Conservation (phyloP, 2,113 vertebrate species). For the Morone chrysops region DNA sequence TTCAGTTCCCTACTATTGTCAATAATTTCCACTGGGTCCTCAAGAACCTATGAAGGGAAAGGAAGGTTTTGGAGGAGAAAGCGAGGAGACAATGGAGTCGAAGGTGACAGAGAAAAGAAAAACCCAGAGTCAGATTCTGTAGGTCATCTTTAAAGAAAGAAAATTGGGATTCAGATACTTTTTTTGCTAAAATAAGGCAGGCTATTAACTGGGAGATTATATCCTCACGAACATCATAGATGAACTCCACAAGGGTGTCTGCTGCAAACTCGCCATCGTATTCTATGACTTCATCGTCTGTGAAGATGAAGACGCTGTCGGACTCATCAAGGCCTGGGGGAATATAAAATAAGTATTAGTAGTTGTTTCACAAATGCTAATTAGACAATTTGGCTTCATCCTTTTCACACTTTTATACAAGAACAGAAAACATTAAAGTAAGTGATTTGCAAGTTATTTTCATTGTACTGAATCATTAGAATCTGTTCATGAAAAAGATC, state of each 20-base stretch:
- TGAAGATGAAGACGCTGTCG: slow-evolving; percentile 92
- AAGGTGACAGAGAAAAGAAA: slow-evolving; percentile 14
- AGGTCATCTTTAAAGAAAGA: neutral
- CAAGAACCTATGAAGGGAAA: slow-evolving; percentile 81
- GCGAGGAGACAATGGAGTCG: neutral
- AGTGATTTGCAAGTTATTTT: neutral
- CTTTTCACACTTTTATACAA: neutral
- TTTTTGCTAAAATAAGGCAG: slow-evolving; percentile 46
- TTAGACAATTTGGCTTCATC: neutral
- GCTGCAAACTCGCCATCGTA: slow-evolving; percentile 92
- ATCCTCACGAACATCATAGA: slow-evolving; percentile 90
- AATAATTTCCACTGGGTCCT: slow-evolving; percentile 91
- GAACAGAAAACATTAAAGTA: neutral
- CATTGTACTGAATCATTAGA: no score
- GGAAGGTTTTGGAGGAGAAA: neutral
- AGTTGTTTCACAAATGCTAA: neutral
- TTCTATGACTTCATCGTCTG: slow-evolving; percentile 91
- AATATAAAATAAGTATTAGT: slow-evolving; percentile 11
- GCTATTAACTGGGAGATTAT: slow-evolving; percentile 76
- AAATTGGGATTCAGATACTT: slow-evolving; percentile 4
- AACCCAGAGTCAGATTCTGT: slow-evolving; percentile 4
- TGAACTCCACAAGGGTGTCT: slow-evolving; percentile 92
- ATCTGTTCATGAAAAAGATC: no score
- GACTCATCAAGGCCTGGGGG: slow-evolving; percentile 86
- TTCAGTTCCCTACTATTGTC: slow-evolving; percentile 89